Conservation (phyloP, 2,888 invertebrate genomes). For the Odiellus spinosus region DNA sequence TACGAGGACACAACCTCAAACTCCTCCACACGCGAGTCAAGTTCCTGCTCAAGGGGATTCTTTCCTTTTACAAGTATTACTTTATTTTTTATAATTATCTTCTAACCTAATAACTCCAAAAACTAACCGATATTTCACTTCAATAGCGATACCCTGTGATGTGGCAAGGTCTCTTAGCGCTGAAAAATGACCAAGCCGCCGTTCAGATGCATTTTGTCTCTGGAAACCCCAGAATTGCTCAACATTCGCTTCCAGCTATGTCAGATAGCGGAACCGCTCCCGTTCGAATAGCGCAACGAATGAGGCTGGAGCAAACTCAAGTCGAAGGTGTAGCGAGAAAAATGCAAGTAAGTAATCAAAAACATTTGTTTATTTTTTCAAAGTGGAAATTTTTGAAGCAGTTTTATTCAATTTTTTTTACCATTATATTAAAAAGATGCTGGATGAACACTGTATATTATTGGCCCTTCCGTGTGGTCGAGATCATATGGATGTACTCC, state of each 20-base stretch:
- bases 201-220: slow-evolving; percentile 98
- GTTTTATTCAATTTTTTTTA: too few relatives aligned
- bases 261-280: slow-evolving; percentile 58
- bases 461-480: slow-evolving; percentile 88
- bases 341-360: slow-evolving; percentile 47
- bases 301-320: slow-evolving; percentile 90
- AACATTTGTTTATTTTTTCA: too few relatives aligned
- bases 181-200: slow-evolving; percentile 91
- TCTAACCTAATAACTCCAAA: too few relatives aligned
- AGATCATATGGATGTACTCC: slow-evolving; percentile 80
- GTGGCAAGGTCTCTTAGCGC: slow-evolving; percentile 89
- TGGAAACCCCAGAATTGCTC: slow-evolving; percentile 77
- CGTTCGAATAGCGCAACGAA: slow-evolving; percentile 85
- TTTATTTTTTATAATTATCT: too few relatives aligned
- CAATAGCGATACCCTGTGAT: slow-evolving; percentile 77
- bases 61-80: slow-evolving; percentile 49
- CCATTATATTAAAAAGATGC: too few relatives aligned
- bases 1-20: slow-evolving; percentile 43
- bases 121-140: slow-evolving; percentile 7
- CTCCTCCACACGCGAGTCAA: slow-evolving; percentile 56
- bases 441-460: slow-evolving; percentile 89
- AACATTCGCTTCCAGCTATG: slow-evolving; percentile 61
- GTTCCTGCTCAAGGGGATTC: slow-evolving; percentile 69
- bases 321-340: slow-evolving; percentile 89
- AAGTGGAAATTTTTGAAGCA: too few relatives aligned